A percentile compares a stretch with the other conserved stretches of the same genome.
phyloP scores from a whole-genome alignment of 2,797 vertebrate species.

The Epinephelus awoara region DNA sequence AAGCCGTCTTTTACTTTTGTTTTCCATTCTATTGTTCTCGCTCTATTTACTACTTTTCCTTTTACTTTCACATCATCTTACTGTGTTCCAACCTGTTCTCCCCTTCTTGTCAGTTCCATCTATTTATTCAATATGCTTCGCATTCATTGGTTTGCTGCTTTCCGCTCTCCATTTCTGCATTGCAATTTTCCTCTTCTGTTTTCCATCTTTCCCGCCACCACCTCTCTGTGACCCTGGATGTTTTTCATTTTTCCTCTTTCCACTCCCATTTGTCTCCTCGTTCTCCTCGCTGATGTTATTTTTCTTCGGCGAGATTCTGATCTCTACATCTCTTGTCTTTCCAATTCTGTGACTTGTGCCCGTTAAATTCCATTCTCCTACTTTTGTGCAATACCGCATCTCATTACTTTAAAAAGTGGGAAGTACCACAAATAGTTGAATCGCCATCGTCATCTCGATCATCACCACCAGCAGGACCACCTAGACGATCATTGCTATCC shows the following conservation, averaged over 20 bases:
- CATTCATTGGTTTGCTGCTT: constrained; percentile 54
- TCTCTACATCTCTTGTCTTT: constrained; percentile 24
- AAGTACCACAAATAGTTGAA: constrained; percentile 6
- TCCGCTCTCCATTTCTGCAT: constrained; percentile 55
- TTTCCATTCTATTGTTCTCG: constrained; percentile 20
- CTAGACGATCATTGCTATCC: background rate
- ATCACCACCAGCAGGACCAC: constrained; percentile 1
- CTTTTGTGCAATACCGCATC: background rate
- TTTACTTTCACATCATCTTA: constrained; percentile 44
- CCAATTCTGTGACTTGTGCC: background rate
- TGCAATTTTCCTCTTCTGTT: constrained; percentile 62
- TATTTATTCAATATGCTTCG: constrained; percentile 52
- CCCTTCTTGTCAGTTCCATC: constrained; percentile 42
- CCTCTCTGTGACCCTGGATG: constrained; percentile 54
- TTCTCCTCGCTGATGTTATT: constrained; percentile 38
- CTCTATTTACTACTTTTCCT: constrained; percentile 46
- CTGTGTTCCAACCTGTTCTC: constrained; percentile 1
- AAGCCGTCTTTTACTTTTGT: constrained; percentile 31
- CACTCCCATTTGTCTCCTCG: constrained; percentile 57
- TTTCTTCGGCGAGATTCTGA: constrained; percentile 20
- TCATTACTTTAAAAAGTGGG: constrained; percentile 7
- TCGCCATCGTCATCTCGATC: background rate
- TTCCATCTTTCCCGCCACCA: constrained; percentile 57
- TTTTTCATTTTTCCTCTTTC: constrained; percentile 67
- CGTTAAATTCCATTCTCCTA: background rate